A percentile compares a stretch with the other conserved stretches of the same genome.
phyloP scores from a whole-genome alignment of 2,797 vertebrate genomes.

The Psittacula derbiana region DNA sequence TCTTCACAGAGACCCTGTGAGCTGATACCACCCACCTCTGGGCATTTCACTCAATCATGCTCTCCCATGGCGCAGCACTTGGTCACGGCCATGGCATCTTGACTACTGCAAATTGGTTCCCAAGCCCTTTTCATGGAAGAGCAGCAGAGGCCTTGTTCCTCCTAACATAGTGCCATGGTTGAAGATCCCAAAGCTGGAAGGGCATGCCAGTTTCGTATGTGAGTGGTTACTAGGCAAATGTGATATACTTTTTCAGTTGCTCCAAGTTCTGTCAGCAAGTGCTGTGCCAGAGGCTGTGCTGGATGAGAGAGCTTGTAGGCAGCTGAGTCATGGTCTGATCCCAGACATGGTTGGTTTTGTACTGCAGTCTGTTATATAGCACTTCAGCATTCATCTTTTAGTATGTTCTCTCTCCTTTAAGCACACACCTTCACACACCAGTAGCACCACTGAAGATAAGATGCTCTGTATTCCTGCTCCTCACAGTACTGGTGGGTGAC shows the following conservation, averaged over 20 bases:
- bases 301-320: not conserved
- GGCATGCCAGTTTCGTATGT: not conserved
- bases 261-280: not conserved
- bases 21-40: not conserved
- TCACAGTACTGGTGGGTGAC: not conserved
- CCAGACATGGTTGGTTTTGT: not conserved
- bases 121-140: not conserved
- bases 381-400: not conserved
- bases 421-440: not conserved
- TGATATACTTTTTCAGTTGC: not conserved
- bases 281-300: not conserved
- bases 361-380: not conserved
- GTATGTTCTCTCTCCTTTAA: not conserved
- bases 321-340: not conserved
- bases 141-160: not conserved
- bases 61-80: not conserved
- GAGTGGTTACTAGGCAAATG: not conserved
- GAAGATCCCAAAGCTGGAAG: not conserved
- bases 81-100: not conserved
- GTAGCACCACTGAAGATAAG: not conserved
- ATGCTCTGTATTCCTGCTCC: not conserved
- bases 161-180: accelerated
- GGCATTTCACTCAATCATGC: accelerated
- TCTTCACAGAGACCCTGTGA: not conserved
- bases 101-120: not conserved